Base-by-base conservation (phyloP, 2,888 invertebrate species). In the Xestobium rufovillosum region DNA sequence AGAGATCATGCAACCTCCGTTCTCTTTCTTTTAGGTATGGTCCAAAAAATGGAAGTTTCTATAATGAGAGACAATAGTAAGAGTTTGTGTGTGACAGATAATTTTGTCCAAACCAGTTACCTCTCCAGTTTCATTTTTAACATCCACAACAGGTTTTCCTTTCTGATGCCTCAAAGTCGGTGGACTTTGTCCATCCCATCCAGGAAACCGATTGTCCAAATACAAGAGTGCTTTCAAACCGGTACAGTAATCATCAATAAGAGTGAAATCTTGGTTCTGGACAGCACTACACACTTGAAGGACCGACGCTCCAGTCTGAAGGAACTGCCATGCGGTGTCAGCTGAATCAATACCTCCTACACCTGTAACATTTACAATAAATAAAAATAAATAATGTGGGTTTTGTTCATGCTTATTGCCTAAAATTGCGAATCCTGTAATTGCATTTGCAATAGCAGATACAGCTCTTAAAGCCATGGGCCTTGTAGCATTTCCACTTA, bases 271-370 rank as follows among this genome's bases (percentile, higher is more conserved):
- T 69, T 98, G 97, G 68, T 98, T 98, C 66, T 98, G 97, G 12
- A 98, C 78, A 1, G 97, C 90, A 53, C 95, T 96, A 67, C 97
- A 90, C 38, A 95, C 75, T 76, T 97, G 97, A 0, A 98, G 70
- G 1, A 88, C 83, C 0, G 87, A 80, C 2, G 97, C 94, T 1
- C 97, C 98, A 45, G 89, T 88, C 59, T 90, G 79, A 2, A 98
- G 68, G 61, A 92, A 98, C 68, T 97, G 95, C n/a, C 95, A 63
- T 0, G 92, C 88, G 0, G 85, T 83, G 44, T 97, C 95, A 0
- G 97, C 97, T 0, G 94, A 91, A 67, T 98, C 97, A 11, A 98
- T 84, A 1, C 98, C 98, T 4, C 97, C 97, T 37, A 94, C 92
- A 14, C 60, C 61, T 58, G 14, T 14, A 41, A 30, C 31, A 32